Evolutionary conservation across 2,888 invertebrate genomes (phyloP).

Genomic region (Micropterix aruncella): DNA sequence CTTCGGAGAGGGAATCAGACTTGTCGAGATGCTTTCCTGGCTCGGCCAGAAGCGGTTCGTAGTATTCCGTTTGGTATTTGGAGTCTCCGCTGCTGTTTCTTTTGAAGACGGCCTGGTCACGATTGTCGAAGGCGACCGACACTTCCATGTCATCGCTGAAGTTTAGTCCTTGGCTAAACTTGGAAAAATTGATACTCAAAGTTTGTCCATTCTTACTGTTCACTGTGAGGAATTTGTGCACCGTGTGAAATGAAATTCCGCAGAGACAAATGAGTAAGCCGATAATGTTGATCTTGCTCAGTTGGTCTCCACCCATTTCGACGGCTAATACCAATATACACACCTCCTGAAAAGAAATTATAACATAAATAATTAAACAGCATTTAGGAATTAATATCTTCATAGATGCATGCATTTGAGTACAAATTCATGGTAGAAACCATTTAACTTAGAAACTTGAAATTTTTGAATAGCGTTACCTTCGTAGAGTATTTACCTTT

Average conservation of each 20-base stretch:
- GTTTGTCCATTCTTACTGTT: not conserved
- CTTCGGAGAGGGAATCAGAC: not conserved
- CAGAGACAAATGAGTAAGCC: slow-evolving; percentile 79
- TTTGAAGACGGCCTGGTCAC: not conserved
- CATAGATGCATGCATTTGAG: no score
- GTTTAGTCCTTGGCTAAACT: not conserved
- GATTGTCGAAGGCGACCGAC: not conserved
- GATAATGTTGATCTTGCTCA: slow-evolving; percentile 67
- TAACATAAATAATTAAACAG: no score
- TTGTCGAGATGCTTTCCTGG: not conserved
- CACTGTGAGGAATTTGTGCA: slow-evolving; percentile 43
- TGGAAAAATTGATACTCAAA: not conserved
- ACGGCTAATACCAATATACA: slow-evolving; percentile 83
- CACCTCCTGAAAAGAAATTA: slow-evolving; percentile 74
- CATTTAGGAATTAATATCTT: no score
- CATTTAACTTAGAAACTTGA: no score
- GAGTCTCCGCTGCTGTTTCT: not conserved
- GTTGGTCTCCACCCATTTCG: slow-evolving; percentile 70
- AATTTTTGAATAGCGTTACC: no score
- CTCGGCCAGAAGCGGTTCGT: not conserved
- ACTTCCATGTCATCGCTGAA: not conserved
- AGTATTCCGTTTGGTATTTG: not conserved
- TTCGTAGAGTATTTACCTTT: no score
- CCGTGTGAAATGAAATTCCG: slow-evolving; percentile 76
- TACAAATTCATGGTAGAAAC: no score